Evolutionary conservation across 2,797 vertebrate species (phyloP).

Genomic region (Crocodylus rhombifer): DNA sequence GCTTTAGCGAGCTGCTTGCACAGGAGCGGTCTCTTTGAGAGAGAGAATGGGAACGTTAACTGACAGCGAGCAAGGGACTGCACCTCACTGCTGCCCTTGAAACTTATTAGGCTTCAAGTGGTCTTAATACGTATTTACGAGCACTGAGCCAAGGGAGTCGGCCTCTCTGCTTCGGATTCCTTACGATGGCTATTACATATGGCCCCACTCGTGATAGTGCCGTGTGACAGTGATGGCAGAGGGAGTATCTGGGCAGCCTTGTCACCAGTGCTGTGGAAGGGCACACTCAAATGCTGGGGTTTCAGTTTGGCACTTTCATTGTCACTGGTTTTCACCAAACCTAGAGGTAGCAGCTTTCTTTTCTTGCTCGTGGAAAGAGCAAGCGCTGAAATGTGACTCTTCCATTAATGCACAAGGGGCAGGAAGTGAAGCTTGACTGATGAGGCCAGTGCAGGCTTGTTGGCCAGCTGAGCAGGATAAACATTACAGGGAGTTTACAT

Average conservation of each 20-base stretch:
- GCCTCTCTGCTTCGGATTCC: neutral
- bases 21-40: neutral
- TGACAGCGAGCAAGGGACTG: neutral
- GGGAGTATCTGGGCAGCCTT: no score
- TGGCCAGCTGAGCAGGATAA: neutral
- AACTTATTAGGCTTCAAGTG: neutral
- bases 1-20: neutral
- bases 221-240: no score
- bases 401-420: conserved; percentile 27
- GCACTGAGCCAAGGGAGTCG: neutral
- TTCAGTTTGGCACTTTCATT: neutral
- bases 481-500: no score
- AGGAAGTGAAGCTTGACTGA: conserved; percentile 22
- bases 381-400: conserved; percentile 28
- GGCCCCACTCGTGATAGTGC: no score
- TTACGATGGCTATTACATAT: no score
- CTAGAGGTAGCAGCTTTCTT: no score
- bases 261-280: neutral
- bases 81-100: neutral
- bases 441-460: neutral
- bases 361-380: no score
- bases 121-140: neutral
- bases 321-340: conserved; percentile 17
- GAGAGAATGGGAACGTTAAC: neutral
- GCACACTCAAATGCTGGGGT: neutral